Percentiles rank a stretch among this genome's conserved stretches.
These are phyloP conservation scores for Babylonia areolata DNA, from an alignment of 1,140 invertebrate species.

Conservation along the genomic window DNA sequence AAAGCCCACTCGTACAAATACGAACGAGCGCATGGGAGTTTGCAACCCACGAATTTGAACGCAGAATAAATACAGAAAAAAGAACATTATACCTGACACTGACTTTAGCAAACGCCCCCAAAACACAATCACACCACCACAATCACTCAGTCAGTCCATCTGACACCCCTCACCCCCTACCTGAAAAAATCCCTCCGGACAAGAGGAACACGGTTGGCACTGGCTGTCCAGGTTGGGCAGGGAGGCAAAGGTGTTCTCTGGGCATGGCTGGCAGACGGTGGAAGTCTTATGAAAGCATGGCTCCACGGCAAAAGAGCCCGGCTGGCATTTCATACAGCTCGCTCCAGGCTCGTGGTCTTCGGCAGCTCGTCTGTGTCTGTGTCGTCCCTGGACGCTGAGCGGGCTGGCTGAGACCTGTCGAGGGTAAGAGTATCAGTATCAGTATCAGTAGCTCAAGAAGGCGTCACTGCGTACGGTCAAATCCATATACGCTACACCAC, in stretches of 20 bases:
- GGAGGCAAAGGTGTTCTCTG: constrained; percentile 1
- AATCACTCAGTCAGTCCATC: constrained; percentile 19
- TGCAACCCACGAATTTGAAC: too few relatives aligned
- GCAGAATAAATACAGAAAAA: too few relatives aligned
- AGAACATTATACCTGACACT: too few relatives aligned
- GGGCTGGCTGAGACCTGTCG: neutral
- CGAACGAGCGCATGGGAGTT: too few relatives aligned
- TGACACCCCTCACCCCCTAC: too few relatives aligned
- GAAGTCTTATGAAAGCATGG: neutral
- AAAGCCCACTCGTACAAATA: too few relatives aligned
- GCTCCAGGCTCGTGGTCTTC: too few relatives aligned
- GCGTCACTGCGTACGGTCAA: too few relatives aligned
- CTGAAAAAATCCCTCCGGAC: constrained; percentile 3
- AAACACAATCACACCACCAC: constrained; percentile 32
- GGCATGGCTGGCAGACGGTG: neutral
- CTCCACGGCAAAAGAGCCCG: neutral
- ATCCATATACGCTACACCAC: too few relatives aligned
- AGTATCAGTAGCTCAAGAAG: too few relatives aligned
- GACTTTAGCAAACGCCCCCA: neutral
- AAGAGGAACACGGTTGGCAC: constrained; percentile 31
- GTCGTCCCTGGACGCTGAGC: too few relatives aligned
- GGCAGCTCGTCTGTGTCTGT: neutral
- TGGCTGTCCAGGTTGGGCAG: neutral
- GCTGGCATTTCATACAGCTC: constrained; percentile 10
- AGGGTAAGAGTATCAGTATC: too few relatives aligned